These are phyloP conservation scores for Tridacna crocea DNA, from an alignment of 2,888 invertebrate genomes.

Conservation along the genomic window DNA sequence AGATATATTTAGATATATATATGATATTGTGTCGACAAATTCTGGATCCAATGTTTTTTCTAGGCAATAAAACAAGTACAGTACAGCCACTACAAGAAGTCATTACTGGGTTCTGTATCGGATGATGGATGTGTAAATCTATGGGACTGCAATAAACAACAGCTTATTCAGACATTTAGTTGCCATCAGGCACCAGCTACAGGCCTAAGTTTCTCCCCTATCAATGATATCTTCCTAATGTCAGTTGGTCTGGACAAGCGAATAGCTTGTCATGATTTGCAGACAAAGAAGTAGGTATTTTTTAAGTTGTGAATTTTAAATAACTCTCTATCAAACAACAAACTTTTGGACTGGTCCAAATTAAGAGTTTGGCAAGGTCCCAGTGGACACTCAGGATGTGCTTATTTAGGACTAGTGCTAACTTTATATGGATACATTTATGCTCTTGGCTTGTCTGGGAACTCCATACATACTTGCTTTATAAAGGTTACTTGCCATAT, in stretches of 20 bases:
- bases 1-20: too few species aligned
- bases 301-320: too few species aligned
- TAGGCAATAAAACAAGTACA: constrained; percentile 81
- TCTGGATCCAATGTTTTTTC: constrained; percentile 20
- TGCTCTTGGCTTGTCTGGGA: too few species aligned
- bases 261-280: constrained; percentile 82
- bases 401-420: too few species aligned
- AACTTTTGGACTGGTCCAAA: too few species aligned
- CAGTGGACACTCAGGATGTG: too few species aligned
- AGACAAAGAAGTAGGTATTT: constrained; percentile 78
- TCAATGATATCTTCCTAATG: constrained; percentile 83
- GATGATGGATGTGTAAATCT: constrained; percentile 83
- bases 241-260: constrained; percentile 84
- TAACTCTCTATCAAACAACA: too few species aligned
- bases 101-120: constrained; percentile 80
- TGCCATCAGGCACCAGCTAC: constrained; percentile 83
- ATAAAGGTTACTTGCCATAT: too few species aligned
- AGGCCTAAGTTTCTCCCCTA: constrained; percentile 84
- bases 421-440: too few species aligned
- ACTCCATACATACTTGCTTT: too few species aligned
- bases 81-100: constrained; percentile 79
- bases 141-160: constrained; percentile 82
- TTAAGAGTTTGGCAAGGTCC: too few species aligned
- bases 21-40: too few species aligned
- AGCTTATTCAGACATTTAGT: constrained; percentile 79